A percentile compares a stretch with the other conserved stretches of the same genome.
Evolutionary conservation across 2,113 vertebrate genomes (phyloP).

Genomic region (Furnarius figulus): DNA sequence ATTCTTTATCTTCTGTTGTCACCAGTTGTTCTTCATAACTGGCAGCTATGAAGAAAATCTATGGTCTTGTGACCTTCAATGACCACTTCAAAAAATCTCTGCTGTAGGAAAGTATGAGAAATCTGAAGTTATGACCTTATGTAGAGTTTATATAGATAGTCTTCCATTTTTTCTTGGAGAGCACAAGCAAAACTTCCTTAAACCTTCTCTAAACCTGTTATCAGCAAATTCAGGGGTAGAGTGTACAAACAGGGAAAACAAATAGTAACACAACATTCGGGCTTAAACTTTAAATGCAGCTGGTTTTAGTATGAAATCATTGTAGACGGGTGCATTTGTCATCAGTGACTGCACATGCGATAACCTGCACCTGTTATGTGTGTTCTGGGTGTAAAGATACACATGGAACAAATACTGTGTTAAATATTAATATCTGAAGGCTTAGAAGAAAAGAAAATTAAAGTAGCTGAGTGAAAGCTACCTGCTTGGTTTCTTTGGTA

Average conservation of each 20-base stretch:
- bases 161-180: neutral
- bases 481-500: neutral
- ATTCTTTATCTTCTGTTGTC: neutral
- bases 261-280: neutral
- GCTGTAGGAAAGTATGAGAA: neutral
- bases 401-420: neutral
- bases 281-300: neutral
- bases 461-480: neutral
- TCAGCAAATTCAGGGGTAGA: neutral
- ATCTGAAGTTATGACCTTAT: neutral
- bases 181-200: neutral
- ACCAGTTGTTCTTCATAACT: neutral
- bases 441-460: neutral
- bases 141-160: neutral
- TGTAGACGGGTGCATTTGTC: neutral
- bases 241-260: neutral
- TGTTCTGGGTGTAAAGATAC: neutral
- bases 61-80: neutral
- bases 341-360: neutral
- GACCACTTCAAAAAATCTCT: neutral
- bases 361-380: neutral
- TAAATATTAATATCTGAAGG: neutral
- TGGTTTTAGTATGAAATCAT: neutral
- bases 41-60: neutral
- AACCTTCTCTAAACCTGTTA: neutral